These are phyloP conservation scores for Meriones psammophilus DNA, from an alignment of 2,797 vertebrate genomes.

Conservation along the genomic window DNA sequence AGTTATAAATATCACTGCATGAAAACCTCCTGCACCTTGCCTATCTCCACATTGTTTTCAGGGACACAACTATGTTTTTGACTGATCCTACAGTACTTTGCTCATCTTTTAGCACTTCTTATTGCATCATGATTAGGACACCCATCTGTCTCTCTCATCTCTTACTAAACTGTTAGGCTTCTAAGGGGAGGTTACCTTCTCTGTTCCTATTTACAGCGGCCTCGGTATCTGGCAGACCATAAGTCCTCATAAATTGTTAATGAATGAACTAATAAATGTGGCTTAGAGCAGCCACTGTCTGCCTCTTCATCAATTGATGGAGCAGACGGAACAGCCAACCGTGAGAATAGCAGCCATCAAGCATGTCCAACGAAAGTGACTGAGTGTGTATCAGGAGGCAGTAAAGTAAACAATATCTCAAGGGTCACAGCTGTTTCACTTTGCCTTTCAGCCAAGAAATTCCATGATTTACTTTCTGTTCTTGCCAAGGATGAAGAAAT, in stretches of 20 bases:
- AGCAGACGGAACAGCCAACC: slow-evolving; percentile 78
- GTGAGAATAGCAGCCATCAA: slow-evolving; percentile 79
- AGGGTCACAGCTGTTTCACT: slow-evolving; percentile 83
- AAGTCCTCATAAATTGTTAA: slow-evolving; percentile 68
- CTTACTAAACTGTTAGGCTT: slow-evolving; percentile 10
- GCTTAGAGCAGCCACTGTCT: slow-evolving; percentile 53
- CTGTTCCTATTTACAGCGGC: slow-evolving; percentile 39
- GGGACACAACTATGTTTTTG: not conserved
- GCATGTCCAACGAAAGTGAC: slow-evolving; percentile 81
- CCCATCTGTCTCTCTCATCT: not conserved
- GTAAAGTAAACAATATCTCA: slow-evolving; percentile 84
- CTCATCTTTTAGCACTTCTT: not conserved
- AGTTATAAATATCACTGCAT: not conserved
- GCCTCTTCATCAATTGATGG: slow-evolving; percentile 68
- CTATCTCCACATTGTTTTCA: slow-evolving; percentile 22
- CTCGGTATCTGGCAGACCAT: slow-evolving; percentile 7
- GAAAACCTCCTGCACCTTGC: not conserved
- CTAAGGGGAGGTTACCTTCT: slow-evolving; percentile 28
- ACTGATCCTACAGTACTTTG: not conserved
- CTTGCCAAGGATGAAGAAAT: slow-evolving; percentile 81
- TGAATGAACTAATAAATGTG: slow-evolving; percentile 63
- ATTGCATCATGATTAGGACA: not conserved
- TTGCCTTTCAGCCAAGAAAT: slow-evolving; percentile 81
- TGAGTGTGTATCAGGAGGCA: slow-evolving; percentile 71
- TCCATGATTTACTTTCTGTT: slow-evolving; percentile 80